Conservation (phyloP, 1,140 invertebrate genomes). For the Mesaphorura yosii region DNA sequence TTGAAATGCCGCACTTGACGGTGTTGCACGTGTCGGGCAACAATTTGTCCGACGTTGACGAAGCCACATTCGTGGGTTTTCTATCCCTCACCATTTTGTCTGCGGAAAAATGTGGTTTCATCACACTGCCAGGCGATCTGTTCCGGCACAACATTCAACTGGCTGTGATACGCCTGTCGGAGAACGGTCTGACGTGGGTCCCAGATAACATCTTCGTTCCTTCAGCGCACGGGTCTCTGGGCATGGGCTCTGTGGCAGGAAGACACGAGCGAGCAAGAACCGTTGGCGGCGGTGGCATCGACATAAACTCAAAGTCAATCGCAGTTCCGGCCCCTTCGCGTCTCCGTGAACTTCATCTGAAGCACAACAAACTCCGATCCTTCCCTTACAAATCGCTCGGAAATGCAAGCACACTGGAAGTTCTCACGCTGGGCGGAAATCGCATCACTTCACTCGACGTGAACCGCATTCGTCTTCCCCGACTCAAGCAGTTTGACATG, state of each 20-base stretch:
- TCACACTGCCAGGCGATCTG: slow-evolving; percentile 48
- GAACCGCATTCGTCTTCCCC: slow-evolving; percentile 57
- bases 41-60: slow-evolving; percentile 57
- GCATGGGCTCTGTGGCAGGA: slow-evolving; percentile 53
- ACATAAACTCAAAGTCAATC: too few species aligned
- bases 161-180: slow-evolving; percentile 34
- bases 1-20: slow-evolving; percentile 59
- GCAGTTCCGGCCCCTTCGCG: slow-evolving; percentile 36
- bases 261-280: slow-evolving; percentile 29
- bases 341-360: slow-evolving; percentile 60
- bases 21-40: slow-evolving; percentile 59
- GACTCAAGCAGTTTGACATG: slow-evolving; percentile 60
- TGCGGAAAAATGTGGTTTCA: slow-evolving; percentile 55
- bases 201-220: slow-evolving; percentile 32
- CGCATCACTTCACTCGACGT: slow-evolving; percentile 58
- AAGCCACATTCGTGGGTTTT: slow-evolving; percentile 56
- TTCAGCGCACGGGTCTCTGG: slow-evolving; percentile 48
- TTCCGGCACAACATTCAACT: slow-evolving; percentile 42
- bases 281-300: slow-evolving; percentile 15
- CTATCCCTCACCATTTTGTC: slow-evolving; percentile 58
- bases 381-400: slow-evolving; percentile 65
- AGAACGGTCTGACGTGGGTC: slow-evolving; percentile 32
- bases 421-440: slow-evolving; percentile 52
- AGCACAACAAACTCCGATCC: slow-evolving; percentile 55
- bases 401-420: slow-evolving; percentile 57